These are phyloP conservation scores for Styela clava DNA, from an alignment of 23 tunicate species.

Conservation along the genomic window DNA sequence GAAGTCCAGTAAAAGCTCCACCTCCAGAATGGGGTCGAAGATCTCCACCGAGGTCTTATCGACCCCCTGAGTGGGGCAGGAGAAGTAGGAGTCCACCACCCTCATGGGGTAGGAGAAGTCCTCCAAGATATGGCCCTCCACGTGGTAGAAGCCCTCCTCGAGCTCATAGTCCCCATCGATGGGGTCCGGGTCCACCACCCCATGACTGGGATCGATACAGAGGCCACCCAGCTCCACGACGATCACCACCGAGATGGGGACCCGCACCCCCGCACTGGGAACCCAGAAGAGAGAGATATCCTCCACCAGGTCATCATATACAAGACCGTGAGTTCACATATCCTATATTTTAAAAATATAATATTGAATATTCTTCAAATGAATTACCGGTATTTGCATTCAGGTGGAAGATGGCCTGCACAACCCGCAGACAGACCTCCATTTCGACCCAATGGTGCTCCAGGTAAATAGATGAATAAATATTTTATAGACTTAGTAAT, in stretches of 20 bases:
- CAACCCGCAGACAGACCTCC: slow-evolving; percentile 6
- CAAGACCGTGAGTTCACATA: slow-evolving; percentile 1
- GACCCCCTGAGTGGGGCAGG: slow-evolving; percentile 61
- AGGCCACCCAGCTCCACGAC: slow-evolving; percentile 20
- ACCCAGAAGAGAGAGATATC: slow-evolving; percentile 37
- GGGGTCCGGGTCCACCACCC: slow-evolving; percentile 66
- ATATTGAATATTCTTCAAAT: too few species aligned
- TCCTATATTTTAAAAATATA: neutral
- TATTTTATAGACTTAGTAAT: too few species aligned
- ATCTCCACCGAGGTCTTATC: slow-evolving; percentile 47
- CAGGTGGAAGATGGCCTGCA: neutral
- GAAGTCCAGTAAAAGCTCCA: slow-evolving; percentile 36
- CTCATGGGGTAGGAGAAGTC: slow-evolving; percentile 34
- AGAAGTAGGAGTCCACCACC: slow-evolving; percentile 11
- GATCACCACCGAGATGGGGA: slow-evolving; percentile 54
- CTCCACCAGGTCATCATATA: slow-evolving; percentile 28
- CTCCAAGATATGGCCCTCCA: slow-evolving; percentile 50
- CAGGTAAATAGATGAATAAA: neutral
- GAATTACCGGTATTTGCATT: too few species aligned
- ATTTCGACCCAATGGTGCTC: slow-evolving; percentile 21
- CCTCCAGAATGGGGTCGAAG: slow-evolving; percentile 62
- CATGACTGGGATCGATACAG: slow-evolving; percentile 83
- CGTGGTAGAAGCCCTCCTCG: slow-evolving; percentile 78
- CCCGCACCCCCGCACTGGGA: slow-evolving; percentile 28
- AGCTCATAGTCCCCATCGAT: slow-evolving; percentile 31